phyloP scores from a whole-genome alignment of 37 sponge, comb jelly and placozoan species.

The Cliona cf. orientalis region DNA sequence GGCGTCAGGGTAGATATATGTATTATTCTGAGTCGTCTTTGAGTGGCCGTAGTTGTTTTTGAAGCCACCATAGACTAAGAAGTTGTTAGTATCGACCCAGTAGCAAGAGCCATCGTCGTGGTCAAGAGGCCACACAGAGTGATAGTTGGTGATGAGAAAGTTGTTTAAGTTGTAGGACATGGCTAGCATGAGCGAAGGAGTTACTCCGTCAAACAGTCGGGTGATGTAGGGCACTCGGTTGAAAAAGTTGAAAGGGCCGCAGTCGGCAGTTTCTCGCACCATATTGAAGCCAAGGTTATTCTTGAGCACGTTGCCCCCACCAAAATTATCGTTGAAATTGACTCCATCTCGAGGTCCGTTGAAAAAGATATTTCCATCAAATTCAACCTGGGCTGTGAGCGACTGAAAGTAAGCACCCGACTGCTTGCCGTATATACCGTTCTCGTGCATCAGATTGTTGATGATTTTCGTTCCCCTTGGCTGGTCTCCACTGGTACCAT shows the following conservation, averaged over 20 bases:
- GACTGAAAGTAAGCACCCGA: conserved; percentile 42
- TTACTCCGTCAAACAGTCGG: not conserved
- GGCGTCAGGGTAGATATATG: conserved; percentile 48
- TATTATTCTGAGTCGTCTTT: conserved; percentile 33
- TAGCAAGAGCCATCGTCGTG: conserved; percentile 67
- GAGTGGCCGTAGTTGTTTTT: conserved; percentile 56
- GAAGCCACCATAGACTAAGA: conserved; percentile 54
- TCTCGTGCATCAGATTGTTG: conserved; percentile 54
- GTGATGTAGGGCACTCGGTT: conserved; percentile 50
- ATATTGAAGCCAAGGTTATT: conserved; percentile 63
- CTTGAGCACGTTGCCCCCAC: conserved; percentile 50
- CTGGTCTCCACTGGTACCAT: conserved; percentile 54
- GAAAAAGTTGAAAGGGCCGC: conserved; percentile 59
- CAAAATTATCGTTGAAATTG: conserved; percentile 78
- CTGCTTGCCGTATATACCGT: conserved; percentile 62
- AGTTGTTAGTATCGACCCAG: conserved; percentile 61
- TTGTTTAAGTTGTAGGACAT: conserved; percentile 22
- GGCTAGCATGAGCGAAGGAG: conserved; percentile 35
- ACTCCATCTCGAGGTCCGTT: conserved; percentile 73
- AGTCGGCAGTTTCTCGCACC: conserved; percentile 57
- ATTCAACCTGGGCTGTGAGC: conserved; percentile 26
- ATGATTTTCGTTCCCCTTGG: conserved; percentile 47
- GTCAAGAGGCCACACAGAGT: conserved; percentile 49
- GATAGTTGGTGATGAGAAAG: conserved; percentile 52
- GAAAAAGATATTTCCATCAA: conserved; percentile 58